phyloP scores from a whole-genome alignment of 2,113 vertebrate genomes.

The Tyto alba region DNA sequence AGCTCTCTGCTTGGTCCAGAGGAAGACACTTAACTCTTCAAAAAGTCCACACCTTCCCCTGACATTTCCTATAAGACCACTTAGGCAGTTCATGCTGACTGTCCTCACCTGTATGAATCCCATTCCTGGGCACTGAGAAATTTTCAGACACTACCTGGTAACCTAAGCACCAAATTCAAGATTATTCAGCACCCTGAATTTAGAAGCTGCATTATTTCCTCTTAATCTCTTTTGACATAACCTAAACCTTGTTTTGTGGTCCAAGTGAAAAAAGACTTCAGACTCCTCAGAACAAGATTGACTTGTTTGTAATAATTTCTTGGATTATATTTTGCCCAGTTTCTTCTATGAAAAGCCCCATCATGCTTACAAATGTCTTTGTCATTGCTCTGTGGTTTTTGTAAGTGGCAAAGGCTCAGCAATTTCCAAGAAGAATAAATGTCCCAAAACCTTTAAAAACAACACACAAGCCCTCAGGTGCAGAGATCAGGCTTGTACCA shows the following conservation, averaged over 20 bases:
- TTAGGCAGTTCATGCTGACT: neutral
- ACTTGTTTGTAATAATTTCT: neutral
- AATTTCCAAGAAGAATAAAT: neutral
- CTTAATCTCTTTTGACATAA: neutral
- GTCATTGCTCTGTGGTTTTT: neutral
- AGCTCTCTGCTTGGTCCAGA: neutral
- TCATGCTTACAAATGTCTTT: neutral
- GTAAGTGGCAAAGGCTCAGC: neutral
- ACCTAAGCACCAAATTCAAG: neutral
- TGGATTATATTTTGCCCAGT: neutral
- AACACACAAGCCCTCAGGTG: neutral
- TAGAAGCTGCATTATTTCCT: neutral
- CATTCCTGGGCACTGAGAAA: neutral
- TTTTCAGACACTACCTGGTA: neutral
- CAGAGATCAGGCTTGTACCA: neutral
- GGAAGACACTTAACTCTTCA: neutral
- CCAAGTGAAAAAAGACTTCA: neutral
- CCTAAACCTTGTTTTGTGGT: neutral
- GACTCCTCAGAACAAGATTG: neutral
- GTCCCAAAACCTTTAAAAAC: neutral
- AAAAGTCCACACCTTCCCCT: neutral
- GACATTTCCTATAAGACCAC: neutral
- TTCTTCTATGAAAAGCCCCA: neutral
- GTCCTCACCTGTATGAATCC: neutral
- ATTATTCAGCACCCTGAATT: neutral